Evolutionary conservation across 1,140 invertebrate genomes (phyloP), one percentile per base, ranked within the genome.

Genomic region (Meloidogyne floridensis): DNA sequence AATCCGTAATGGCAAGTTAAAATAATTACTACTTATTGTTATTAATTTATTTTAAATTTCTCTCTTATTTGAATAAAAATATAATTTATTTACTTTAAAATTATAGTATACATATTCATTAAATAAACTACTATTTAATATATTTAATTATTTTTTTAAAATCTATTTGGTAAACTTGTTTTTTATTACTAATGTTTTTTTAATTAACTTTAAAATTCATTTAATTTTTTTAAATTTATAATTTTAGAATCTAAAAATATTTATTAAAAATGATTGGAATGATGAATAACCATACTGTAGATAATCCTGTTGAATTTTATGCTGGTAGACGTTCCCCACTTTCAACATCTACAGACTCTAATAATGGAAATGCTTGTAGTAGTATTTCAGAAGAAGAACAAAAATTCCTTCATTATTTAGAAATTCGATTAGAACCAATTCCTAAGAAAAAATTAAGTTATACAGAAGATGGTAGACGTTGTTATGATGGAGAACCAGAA

Each of bases 211-310:
- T 8, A 47, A 47, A 47, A 47, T 47, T 47, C 4, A 47, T 47
- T 47, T 47, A 47, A 47, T 47, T 47, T 7, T 47, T 47, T 47
- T 47, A 6, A 47, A 47, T 6, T 15, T 15, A 15, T 15, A 59
- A 5, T 59, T 59, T 59, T 59, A 59, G 53, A 11, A 54, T 54
- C 2, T 9, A 54, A 10, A 6, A 47, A 6, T 47, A 47, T 47
- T 47, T 54, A 42, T 75, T 53, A 75, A 43, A 53, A 79, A 79
- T 79, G 77, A 79, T 79, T 71, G 77, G 77, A 42, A 79, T 79
- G 77, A 79, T 79, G 77, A 79, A 79, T 72, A 79, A 79, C 32
- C 15, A 69, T 3, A 72, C 53, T n/a, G 72, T 47, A 53, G 77
- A 79, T 51, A 69, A 69, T 15, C 77, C 77, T 42, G 59, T 72